Base-by-base conservation (phyloP, 2,888 invertebrate genomes). In the Scaptomyza flava region DNA sequence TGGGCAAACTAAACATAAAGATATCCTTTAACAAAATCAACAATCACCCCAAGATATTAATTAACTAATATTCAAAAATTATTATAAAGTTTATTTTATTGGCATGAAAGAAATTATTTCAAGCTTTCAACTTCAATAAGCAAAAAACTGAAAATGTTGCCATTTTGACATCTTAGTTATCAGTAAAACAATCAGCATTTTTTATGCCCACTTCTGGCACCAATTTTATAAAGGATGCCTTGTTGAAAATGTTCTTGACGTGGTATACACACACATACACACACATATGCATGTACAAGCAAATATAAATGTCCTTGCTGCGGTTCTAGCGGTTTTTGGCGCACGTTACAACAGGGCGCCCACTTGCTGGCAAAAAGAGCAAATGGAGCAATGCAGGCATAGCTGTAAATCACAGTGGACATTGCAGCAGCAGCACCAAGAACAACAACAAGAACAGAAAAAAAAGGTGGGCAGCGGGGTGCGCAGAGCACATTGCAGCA, bases 221-320 rank as follows among this genome's bases (percentile, higher is more conserved):
- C 43, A 36, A 63, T 51, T 51, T 43, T 63, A 51, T 14, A 23
- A 53, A 33, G 41, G 11, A 65, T 20, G 36, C 62, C 42, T 20
- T n/a, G 27, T 20, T 31, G 33, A 61, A 58, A 60, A 60, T 62
- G 59, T 63, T 41, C 41, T 41, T 48, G 59, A 62, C 67, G 54
- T 45, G 61, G 58, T 61, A 56, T 58, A 34, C 31, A 52, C 17
- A 41, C 41, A 41, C 17, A 41, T 17, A 41, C 41, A 41, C 41
- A 41, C 41, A 17, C 38, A 14, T 3, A 17, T 17, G n/a, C 14
- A 23, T 33, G 62, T 38, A 46, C 33, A 23, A 68, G 69, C 50
- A 73, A 87, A 82, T 82, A 81, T 76, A 87, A 85, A 87, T 82
- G 82, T 87, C 82, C 87, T 87, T 82, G 87, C 77, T 86, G 81